Evolutionary conservation across 1,140 invertebrate genomes (phyloP).

Genomic region (Penaeus indicus): DNA sequence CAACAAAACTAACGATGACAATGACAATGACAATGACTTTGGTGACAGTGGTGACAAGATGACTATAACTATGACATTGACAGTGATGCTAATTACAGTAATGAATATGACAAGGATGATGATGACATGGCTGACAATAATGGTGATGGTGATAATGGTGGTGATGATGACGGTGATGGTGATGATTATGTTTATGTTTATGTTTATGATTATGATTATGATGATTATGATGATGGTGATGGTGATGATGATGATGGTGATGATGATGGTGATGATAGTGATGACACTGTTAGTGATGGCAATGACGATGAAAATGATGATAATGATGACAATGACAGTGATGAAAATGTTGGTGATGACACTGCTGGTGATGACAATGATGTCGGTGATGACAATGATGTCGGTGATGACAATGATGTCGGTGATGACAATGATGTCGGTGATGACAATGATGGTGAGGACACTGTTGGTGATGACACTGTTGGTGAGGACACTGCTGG

Average conservation of each 20-base stretch:
- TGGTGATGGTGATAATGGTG: neutral
- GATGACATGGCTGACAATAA: neutral
- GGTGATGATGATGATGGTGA: neutral
- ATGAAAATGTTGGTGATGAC: too few relatives aligned
- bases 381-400: too few relatives aligned
- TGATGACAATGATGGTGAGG: neutral
- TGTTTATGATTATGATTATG: constrained; percentile 17
- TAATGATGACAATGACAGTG: neutral
- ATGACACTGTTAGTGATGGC: neutral
- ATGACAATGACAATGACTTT: neutral
- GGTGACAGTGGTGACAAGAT: neutral
- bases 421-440: neutral
- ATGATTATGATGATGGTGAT: constrained; percentile 1
- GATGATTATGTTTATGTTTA: too few relatives aligned
- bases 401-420: neutral
- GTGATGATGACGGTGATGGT: too few relatives aligned
- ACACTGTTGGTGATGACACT: too few relatives aligned
- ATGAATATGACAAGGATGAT: constrained; percentile 17
- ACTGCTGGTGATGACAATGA: too few relatives aligned
- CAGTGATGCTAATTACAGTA: neutral
- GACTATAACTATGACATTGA: neutral
- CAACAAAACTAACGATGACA: neutral
- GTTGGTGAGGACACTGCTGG: too few relatives aligned
- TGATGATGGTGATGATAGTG: neutral
- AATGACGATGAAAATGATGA: too few relatives aligned